Conservation (phyloP, 2,888 invertebrate genomes). For the Tortricodes alternella region DNA sequence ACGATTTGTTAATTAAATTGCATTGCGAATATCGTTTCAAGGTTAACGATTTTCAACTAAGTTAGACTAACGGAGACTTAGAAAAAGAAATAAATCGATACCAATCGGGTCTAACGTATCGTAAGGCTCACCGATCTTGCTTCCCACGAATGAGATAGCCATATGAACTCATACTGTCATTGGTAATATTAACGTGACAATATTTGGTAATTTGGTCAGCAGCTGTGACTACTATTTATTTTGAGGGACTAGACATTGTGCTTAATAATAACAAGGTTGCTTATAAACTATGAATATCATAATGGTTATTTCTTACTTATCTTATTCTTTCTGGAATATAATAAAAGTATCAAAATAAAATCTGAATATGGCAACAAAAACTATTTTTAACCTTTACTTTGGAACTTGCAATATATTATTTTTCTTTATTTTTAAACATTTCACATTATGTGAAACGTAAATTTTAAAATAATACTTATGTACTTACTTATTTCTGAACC, state of each 20-base stretch:
- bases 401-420: not conserved
- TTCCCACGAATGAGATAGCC: no score
- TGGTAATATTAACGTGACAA: not conserved
- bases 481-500: not conserved
- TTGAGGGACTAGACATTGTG: slow-evolving; percentile 21
- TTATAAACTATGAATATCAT: slow-evolving; percentile 30
- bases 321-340: not conserved
- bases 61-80: no score
- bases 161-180: no score
- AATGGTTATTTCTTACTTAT: slow-evolving; percentile 8
- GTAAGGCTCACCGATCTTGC: no score
- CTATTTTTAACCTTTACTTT: not conserved
- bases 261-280: slow-evolving; percentile 19
- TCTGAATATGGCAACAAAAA: slow-evolving; percentile 10
- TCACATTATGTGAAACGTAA: not conserved
- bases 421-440: not conserved
- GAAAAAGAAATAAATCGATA: no score
- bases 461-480: not conserved
- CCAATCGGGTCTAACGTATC: no score
- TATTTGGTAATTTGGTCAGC: not conserved
- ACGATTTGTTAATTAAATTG: no score
- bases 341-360: slow-evolving; percentile 6
- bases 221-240: slow-evolving; percentile 3
- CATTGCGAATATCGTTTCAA: no score
- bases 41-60: no score